Conservation (phyloP, 2,888 invertebrate genomes). For the Bellardia pandia region DNA sequence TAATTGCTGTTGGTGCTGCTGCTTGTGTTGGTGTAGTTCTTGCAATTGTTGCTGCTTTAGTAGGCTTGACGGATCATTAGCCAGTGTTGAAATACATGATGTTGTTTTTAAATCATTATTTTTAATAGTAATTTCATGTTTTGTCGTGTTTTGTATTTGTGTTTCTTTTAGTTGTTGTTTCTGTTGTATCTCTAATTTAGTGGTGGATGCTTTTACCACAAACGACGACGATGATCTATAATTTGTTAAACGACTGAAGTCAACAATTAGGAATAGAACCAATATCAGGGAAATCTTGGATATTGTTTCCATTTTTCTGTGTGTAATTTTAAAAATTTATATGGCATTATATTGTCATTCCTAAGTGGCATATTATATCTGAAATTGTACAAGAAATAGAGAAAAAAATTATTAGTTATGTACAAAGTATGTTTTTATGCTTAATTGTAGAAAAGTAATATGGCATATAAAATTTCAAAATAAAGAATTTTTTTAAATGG, state of each 20-base stretch:
- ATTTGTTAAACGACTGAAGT: constrained; percentile 63
- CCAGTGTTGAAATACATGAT: constrained; percentile 65
- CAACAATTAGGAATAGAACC: constrained; percentile 77
- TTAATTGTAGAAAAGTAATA: no score
- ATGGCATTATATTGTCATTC: constrained; percentile 81
- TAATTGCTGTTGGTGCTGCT: constrained; percentile 56
- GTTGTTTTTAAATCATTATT: constrained; percentile 57
- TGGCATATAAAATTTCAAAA: no score
- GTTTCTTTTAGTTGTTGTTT: constrained; percentile 52
- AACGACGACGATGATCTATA: constrained; percentile 43
- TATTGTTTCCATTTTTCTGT: constrained; percentile 83
- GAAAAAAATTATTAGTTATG: not conserved
- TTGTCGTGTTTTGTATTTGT: constrained; percentile 5
- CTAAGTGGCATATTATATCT: constrained; percentile 82
- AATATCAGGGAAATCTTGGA: constrained; percentile 83
- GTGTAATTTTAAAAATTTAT: constrained; percentile 80
- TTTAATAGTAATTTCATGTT: constrained; percentile 15
- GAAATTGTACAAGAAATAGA: constrained; percentile 51
- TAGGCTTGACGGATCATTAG: constrained; percentile 54
- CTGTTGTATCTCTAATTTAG: constrained; percentile 58
- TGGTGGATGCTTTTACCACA: constrained; percentile 55
- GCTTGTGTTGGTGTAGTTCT: not conserved
- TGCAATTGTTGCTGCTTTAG: constrained; percentile 61
- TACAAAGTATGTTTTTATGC: not conserved
- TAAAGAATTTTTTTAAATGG: no score